Conservation (phyloP, 2,797 vertebrate genomes). For the Caiman crocodilus region DNA sequence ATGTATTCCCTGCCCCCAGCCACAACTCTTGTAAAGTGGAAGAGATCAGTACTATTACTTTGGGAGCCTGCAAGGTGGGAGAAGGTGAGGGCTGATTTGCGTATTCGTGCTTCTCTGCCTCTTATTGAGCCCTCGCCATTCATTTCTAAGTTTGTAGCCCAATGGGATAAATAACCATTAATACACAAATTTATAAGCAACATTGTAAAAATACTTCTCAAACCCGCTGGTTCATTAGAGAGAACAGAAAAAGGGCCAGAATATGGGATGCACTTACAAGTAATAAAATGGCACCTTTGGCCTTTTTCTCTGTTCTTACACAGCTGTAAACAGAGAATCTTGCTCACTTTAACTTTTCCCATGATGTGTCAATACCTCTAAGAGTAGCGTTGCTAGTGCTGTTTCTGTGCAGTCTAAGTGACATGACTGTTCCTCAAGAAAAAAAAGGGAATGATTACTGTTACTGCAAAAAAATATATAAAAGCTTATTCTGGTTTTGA, state of each 20-base stretch:
- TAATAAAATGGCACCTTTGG: not conserved
- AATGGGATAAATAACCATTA: not conserved
- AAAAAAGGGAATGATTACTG: not conserved
- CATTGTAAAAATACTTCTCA: not conserved
- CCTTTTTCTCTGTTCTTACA: not conserved
- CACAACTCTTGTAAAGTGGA: not conserved
- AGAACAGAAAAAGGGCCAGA: not conserved
- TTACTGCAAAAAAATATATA: not conserved
- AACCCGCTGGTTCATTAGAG: not conserved
- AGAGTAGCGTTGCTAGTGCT: not conserved
- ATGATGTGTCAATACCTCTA: not conserved
- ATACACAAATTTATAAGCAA: rapidly evolving
- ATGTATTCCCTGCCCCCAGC: not conserved
- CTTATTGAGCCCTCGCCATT: not conserved
- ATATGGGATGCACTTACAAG: not conserved
- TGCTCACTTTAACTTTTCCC: not conserved
- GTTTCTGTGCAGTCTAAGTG: not conserved
- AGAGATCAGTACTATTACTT: not conserved
- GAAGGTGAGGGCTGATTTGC: not conserved
- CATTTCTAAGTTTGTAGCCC: not conserved
- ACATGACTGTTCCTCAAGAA: not conserved
- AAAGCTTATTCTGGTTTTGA: not conserved
- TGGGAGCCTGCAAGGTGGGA: not conserved
- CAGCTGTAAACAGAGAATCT: not conserved
- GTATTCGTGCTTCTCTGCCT: not conserved